Conservation (phyloP, 2,888 invertebrate genomes). For the Anodontia alba region DNA sequence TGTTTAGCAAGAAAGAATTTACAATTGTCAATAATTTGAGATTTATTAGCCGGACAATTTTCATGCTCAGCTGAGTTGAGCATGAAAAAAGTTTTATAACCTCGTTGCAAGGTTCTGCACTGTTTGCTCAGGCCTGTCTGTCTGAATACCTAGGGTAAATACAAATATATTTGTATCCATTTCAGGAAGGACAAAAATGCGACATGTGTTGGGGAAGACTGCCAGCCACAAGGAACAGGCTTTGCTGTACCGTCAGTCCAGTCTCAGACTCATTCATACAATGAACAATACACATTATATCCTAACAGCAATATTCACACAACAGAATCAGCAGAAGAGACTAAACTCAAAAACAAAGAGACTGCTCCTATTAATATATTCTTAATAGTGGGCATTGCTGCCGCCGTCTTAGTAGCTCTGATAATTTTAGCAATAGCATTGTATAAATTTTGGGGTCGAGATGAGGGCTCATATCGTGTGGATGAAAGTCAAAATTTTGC, state of each 20-base stretch:
- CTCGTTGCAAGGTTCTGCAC: too few relatives aligned
- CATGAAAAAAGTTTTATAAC: too few relatives aligned
- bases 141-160: too few relatives aligned
- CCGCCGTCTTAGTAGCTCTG: conserved; percentile 93
- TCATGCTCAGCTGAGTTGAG: too few relatives aligned
- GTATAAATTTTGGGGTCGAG: conserved; percentile 86
- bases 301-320: not conserved
- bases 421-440: conserved; percentile 92
- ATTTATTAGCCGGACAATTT: too few relatives aligned
- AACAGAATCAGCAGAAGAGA: not conserved
- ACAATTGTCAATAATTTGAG: too few relatives aligned
- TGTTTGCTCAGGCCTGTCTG: too few relatives aligned
- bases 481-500: conserved; percentile 92
- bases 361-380: conserved; percentile 71
- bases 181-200: not conserved
- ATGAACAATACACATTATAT: not conserved
- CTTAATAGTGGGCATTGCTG: conserved; percentile 94
- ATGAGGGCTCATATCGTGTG: conserved; percentile 96
- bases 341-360: conserved; percentile 32
- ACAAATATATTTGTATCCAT: not conserved
- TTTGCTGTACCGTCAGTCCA: not conserved
- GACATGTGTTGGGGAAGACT: not conserved
- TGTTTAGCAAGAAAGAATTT: too few relatives aligned
- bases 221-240: conserved; percentile 16
- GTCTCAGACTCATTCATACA: conserved; percentile 9